Conservation (phyloP, 92 coral and sea anemone species). For the Palythoa grandiflora region DNA sequence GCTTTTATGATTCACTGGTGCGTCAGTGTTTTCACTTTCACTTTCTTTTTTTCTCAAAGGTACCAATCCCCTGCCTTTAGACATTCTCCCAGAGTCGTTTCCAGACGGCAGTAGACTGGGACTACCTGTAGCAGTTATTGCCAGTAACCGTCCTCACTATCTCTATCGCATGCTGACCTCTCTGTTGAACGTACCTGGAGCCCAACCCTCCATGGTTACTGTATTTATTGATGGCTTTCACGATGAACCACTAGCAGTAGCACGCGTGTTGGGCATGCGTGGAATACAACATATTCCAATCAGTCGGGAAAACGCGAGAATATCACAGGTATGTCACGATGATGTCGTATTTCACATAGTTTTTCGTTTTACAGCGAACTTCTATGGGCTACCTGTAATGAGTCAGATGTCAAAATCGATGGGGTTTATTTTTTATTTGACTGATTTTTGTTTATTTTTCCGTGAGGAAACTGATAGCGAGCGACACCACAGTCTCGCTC, state of each 20-base stretch:
- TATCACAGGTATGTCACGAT: slow-evolving; percentile 68
- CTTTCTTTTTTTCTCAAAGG: slow-evolving; percentile 57
- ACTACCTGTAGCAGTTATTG: slow-evolving; percentile 93
- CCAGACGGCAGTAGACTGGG: slow-evolving; percentile 71
- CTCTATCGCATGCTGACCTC: slow-evolving; percentile 92
- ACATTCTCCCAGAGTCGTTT: slow-evolving; percentile 73
- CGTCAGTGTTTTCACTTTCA: neutral
- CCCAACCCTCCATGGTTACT: slow-evolving; percentile 78
- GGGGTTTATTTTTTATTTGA: too few relatives aligned
- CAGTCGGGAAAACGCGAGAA: slow-evolving; percentile 72
- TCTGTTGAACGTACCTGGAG: slow-evolving; percentile 90
- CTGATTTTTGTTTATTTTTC: too few relatives aligned
- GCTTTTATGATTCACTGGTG: too few relatives aligned
- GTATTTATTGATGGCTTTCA: slow-evolving; percentile 95
- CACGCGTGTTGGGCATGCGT: slow-evolving; percentile 71
- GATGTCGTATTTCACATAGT: too few relatives aligned
- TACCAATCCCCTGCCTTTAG: slow-evolving; percentile 88
- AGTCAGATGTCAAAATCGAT: too few relatives aligned
- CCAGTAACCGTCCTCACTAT: slow-evolving; percentile 97
- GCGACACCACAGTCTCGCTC: too few relatives aligned
- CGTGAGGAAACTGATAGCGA: too few relatives aligned
- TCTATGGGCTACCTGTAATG: too few relatives aligned
- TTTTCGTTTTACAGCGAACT: too few relatives aligned
- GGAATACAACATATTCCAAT: slow-evolving; percentile 72
- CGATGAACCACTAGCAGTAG: slow-evolving; percentile 74